Percentiles rank a stretch among this genome's conserved stretches.
These are phyloP conservation scores for Ictidomys tridecemlineatus DNA, from an alignment of 2,113 vertebrate genomes.

Conservation along the genomic window DNA sequence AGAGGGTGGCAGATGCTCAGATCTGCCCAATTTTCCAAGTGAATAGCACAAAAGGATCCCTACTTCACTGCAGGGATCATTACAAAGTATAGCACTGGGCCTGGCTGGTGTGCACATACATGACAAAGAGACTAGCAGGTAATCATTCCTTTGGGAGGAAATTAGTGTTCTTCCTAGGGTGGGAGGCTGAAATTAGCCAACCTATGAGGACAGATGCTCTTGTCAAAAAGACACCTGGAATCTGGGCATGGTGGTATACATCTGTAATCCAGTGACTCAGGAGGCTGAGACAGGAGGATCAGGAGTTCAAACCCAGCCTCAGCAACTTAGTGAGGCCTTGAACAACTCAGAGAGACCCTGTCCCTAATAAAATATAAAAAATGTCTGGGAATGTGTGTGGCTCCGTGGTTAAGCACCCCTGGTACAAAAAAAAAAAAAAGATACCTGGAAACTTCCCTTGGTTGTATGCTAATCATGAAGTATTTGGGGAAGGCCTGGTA, in stretches of 20 bases:
- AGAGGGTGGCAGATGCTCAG: neutral
- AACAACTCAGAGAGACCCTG: no score
- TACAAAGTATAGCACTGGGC: neutral
- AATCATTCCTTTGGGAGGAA: neutral
- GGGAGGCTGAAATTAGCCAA: neutral
- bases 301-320: no score
- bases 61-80: neutral
- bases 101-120: neutral
- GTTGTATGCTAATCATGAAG: neutral
- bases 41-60: neutral
- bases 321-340: no score
- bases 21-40: neutral
- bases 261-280: no score
- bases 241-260: no score
- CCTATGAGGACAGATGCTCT: neutral
- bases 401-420: no score
- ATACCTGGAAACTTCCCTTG: neutral
- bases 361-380: no score
- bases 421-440: no score
- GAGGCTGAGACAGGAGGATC: no score
- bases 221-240: neutral
- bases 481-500: rapidly evolving
- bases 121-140: neutral
- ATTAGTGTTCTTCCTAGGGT: neutral
- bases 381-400: no score